Conservation (phyloP, 2,113 vertebrate species). For the Scartelaos histophorus region DNA sequence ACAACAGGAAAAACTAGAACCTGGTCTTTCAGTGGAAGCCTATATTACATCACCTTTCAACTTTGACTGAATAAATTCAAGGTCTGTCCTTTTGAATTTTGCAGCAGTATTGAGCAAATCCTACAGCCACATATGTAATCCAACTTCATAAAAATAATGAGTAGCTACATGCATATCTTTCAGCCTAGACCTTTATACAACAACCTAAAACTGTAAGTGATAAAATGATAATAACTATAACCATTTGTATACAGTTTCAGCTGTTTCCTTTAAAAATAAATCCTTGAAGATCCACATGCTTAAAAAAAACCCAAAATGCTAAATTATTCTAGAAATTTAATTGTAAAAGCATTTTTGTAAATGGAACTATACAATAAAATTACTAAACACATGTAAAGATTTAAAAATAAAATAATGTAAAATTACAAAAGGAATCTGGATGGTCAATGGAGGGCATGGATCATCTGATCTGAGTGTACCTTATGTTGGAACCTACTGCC, state of each 20-base stretch:
- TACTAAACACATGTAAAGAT: not conserved
- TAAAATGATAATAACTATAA: too few relatives aligned
- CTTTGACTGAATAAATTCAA: conserved; percentile 6
- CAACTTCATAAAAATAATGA: not conserved
- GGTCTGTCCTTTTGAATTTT: not conserved
- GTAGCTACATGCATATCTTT: not conserved
- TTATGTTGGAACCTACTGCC: conserved; percentile 23
- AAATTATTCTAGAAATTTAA: too few relatives aligned
- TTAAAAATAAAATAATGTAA: not conserved
- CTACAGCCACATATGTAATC: not conserved
- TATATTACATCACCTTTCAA: conserved; percentile 23
- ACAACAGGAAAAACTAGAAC: conserved; percentile 1
- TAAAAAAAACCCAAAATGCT: too few relatives aligned
- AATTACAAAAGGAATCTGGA: not conserved
- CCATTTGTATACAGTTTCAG: too few relatives aligned
- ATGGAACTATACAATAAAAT: not conserved
- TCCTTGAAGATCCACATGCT: too few relatives aligned
- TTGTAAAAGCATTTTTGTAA: too few relatives aligned
- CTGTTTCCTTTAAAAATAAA: too few relatives aligned
- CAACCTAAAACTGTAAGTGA: not conserved
- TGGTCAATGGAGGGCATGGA: not conserved
- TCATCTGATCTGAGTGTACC: not conserved
- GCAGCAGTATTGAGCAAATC: conserved; percentile 4
- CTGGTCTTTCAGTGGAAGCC: conserved; percentile 8
- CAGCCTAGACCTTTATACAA: not conserved